These are phyloP conservation scores for Eulemur rufifrons DNA, from an alignment of 2,113 vertebrate species.

Conservation along the genomic window DNA sequence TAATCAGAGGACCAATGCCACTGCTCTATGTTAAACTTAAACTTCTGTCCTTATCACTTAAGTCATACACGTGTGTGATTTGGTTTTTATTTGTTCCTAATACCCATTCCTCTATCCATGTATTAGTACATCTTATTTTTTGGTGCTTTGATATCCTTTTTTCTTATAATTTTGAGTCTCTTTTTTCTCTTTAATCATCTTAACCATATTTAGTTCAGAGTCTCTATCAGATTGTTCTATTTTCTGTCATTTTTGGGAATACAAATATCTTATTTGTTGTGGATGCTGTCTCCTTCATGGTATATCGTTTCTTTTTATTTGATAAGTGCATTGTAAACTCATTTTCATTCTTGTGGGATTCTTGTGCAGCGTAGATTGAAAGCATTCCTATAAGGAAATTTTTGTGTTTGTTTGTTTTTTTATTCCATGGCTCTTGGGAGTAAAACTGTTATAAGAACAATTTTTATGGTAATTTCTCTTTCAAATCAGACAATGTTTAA, in stretches of 20 bases:
- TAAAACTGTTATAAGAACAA: constrained; percentile 34
- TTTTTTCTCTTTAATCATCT: neutral
- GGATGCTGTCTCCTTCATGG: neutral
- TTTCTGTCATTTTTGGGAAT: neutral
- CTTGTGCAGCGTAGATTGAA: neutral
- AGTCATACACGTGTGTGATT: neutral
- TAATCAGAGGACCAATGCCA: neutral
- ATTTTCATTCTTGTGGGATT: constrained; percentile 27
- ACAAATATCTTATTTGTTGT: neutral
- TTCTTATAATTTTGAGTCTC: neutral
- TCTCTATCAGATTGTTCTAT: neutral
- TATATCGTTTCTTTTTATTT: constrained; percentile 5
- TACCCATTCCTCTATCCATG: neutral
- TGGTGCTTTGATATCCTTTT: neutral
- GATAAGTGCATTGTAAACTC: neutral
- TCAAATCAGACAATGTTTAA: constrained; percentile 36
- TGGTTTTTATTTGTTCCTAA: neutral
- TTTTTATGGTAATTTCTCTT: constrained; percentile 49
- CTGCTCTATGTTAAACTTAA: neutral
- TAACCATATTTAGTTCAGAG: constrained; percentile 21
- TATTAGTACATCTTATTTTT: neutral
- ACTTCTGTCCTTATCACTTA: neutral
- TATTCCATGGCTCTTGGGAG: constrained; percentile 1
- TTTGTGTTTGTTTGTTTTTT: neutral
- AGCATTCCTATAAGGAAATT: constrained; percentile 6